Conservation (phyloP, 1,140 invertebrate genomes). For the Orius insidiosus region DNA sequence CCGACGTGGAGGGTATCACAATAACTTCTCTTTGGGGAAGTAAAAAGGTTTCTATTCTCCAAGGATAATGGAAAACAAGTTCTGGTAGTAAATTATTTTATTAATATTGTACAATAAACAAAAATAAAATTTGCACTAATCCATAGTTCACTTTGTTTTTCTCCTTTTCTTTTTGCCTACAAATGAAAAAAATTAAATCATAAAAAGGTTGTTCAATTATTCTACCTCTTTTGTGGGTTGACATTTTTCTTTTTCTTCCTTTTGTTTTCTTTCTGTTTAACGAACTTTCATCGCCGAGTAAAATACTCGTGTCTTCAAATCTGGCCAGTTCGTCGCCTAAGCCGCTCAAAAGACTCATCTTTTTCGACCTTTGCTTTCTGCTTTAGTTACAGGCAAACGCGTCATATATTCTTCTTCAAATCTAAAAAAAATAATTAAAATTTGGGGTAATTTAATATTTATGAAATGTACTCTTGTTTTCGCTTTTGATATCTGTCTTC, state of each 20-base stretch:
- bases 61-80: too few relatives aligned
- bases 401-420: constrained; percentile 90
- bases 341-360: constrained; percentile 50
- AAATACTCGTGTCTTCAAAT: constrained; percentile 35
- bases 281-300: constrained; percentile 17
- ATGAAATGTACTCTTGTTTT: constrained; percentile 30
- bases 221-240: constrained; percentile 23
- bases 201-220: neutral
- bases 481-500: constrained; percentile 45
- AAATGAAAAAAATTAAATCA: neutral
- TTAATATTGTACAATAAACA: too few relatives aligned
- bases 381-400: constrained; percentile 68
- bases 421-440: constrained; percentile 20
- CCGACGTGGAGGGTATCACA: too few relatives aligned
- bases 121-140: too few relatives aligned
- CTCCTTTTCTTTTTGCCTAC: neutral
- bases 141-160: too few relatives aligned
- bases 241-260: constrained; percentile 19
- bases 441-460: constrained; percentile 6
- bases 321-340: constrained; percentile 64
- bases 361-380: constrained; percentile 64
- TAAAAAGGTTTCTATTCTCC: too few relatives aligned
- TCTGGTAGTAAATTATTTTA: too few relatives aligned
- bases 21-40: too few relatives aligned
- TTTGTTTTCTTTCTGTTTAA: constrained; percentile 30